Evolutionary conservation across 2,888 invertebrate genomes (phyloP), one percentile per base, ranked within the genome.

Genomic region (Standfussiana lucernea): DNA sequence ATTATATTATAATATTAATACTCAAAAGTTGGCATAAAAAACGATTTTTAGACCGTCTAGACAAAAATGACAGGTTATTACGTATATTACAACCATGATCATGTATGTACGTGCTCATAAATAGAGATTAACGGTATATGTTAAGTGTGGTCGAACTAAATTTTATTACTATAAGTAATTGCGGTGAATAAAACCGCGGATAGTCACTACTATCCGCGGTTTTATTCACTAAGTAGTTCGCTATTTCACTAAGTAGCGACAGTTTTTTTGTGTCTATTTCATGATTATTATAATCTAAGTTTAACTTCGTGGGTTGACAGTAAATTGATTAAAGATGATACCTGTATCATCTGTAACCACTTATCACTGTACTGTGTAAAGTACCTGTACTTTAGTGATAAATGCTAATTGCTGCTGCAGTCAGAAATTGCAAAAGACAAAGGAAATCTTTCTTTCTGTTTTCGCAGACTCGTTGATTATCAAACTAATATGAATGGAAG

Each of bases 21-120:
- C 77, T 18, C 15, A 42, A 72, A 42, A 59, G 47, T 81, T 81
- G 68, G 37, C 53, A 68, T 82, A 79, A 74, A 85, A 82, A 84
- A 75, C 35, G 28, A 62, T 72, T 82, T 85, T 85, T 71, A 85
- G 70, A 82, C 21, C 42, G 82, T 85, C 84, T 85, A 84, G 85
- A 85, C 82, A 21, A 66, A 83, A 85, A 79, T 82, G 83, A 76
- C 83, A 79, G 82, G 82, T 66, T 82, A 78, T 83, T 83, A 79
- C 37, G 50, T 59, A 73, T 56, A 75, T 73, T 82, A 79, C 56
- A 78, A 71, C 75, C 75, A 75, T 62, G 75, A 73, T 73, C 53
- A 40, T 75, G 59, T 28, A 35, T 32, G 65, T 64, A 71, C 37
- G 59, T 21, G 45, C 18, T 59, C 70, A 77, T 85, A 82, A 85